Percentiles rank a stretch among this genome's conserved stretches.
These are phyloP conservation scores for Callitettix versicolor DNA, from an alignment of 1,140 invertebrate genomes.

Conservation along the genomic window DNA sequence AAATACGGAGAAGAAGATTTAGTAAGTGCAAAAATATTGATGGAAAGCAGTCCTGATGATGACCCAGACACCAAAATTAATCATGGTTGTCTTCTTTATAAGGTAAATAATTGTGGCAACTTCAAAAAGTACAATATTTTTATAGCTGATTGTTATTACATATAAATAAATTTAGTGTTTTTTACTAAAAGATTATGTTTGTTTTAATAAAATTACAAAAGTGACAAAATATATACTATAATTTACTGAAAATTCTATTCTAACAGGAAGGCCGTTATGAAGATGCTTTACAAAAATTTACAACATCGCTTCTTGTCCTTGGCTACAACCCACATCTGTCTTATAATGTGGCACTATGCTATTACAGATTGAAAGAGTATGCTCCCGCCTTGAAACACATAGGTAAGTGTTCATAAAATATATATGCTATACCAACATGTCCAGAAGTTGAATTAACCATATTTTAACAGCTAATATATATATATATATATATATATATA, in stretches of 20 bases:
- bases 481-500: too few relatives aligned
- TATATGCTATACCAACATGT: too few relatives aligned
- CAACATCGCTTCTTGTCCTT: slow-evolving; percentile 71
- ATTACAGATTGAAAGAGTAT: slow-evolving; percentile 91
- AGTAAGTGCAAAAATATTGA: slow-evolving; percentile 78
- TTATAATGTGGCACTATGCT: slow-evolving; percentile 93
- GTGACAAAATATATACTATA: too few relatives aligned
- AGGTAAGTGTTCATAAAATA: slow-evolving; percentile 38
- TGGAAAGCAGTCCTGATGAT: slow-evolving; percentile 72
- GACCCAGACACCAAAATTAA: slow-evolving; percentile 95
- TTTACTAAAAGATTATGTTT: too few relatives aligned
- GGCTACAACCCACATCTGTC: slow-evolving; percentile 86
- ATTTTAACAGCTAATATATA: too few relatives aligned
- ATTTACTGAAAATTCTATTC: too few relatives aligned
- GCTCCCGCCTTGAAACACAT: slow-evolving; percentile 81
- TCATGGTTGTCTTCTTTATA: slow-evolving; percentile 87
- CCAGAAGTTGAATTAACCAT: too few relatives aligned
- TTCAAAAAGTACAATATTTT: background rate
- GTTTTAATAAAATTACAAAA: too few relatives aligned
- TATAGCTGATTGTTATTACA: too few relatives aligned
- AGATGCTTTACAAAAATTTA: slow-evolving; percentile 87
- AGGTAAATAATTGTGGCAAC: slow-evolving; percentile 45
- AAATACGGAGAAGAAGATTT: slow-evolving; percentile 96
- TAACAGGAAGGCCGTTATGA: slow-evolving; percentile 72
- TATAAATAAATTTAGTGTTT: too few relatives aligned